Conservation (phyloP, 2,113 vertebrate genomes). For the Cyprinus carpio region DNA sequence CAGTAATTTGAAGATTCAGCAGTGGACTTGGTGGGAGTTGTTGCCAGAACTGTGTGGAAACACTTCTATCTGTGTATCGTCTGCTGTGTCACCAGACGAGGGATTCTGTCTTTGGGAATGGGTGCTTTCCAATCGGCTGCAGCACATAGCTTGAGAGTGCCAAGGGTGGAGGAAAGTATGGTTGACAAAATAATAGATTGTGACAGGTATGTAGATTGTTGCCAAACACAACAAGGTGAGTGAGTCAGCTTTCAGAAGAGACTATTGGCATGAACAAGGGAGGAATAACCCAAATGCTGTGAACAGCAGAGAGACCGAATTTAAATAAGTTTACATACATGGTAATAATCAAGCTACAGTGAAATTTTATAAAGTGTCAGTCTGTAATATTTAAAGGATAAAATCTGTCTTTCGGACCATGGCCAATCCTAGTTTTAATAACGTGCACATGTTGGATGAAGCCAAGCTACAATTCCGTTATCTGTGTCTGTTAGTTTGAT, state of each 20-base stretch:
- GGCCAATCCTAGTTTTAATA: background rate
- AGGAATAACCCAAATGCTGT: background rate
- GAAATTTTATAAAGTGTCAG: background rate
- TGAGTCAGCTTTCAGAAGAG: conserved; percentile 63
- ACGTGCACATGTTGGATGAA: background rate
- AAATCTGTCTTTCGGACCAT: background rate
- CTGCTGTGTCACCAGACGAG: conserved; percentile 24
- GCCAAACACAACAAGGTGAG: conserved; percentile 68
- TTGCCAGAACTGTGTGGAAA: conserved; percentile 21
- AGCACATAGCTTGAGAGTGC: conserved; percentile 7
- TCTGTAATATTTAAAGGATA: background rate
- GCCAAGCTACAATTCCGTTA: background rate
- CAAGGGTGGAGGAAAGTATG: conserved; percentile 31
- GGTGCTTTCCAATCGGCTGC: conserved; percentile 15
- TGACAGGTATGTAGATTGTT: conserved; percentile 60
- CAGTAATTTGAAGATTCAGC: conserved; percentile 27
- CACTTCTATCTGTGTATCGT: background rate
- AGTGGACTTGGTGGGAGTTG: conserved; percentile 11
- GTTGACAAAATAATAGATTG: conserved; percentile 58
- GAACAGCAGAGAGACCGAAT: conserved; percentile 54
- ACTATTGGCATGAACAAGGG: conserved; percentile 16
- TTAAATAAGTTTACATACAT: background rate
- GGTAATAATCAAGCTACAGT: background rate
- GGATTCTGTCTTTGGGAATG: conserved; percentile 20
- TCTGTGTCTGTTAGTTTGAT: background rate